Percentiles rank a stretch among this genome's conserved stretches.
phyloP scores from a whole-genome alignment of 2,797 vertebrate genomes.

The Staurois parvus region DNA sequence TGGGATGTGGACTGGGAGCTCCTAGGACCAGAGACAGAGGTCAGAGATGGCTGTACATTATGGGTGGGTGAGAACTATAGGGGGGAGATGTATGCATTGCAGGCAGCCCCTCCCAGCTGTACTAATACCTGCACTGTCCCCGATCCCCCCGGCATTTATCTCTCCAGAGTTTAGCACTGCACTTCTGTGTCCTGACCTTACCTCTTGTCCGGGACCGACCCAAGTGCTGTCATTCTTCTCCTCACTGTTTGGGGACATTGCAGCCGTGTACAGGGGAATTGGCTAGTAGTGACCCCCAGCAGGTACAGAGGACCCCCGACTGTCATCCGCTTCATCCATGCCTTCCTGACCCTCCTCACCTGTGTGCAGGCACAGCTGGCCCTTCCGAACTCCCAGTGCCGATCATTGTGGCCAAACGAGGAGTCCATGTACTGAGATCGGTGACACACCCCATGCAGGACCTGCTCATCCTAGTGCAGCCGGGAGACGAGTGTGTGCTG shows the following conservation, averaged over 20 bases:
- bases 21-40: not conserved
- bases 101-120: conserved; percentile 33
- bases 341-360: not conserved
- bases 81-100: not conserved
- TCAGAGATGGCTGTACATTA: not conserved
- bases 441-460: conserved; percentile 83
- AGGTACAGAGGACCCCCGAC: not conserved
- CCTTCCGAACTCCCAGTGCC: conserved; percentile 64
- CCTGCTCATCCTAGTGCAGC: conserved; percentile 81
- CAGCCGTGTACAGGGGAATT: not conserved
- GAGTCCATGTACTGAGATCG: conserved; percentile 83
- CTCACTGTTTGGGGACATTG: not conserved
- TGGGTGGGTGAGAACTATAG: conserved; percentile 27
- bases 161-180: too few relatives aligned
- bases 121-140: conserved; percentile 42
- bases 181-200: conserved; percentile 7
- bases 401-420: conserved; percentile 80
- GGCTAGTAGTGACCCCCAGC: not conserved
- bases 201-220: not conserved
- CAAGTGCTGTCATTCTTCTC: not conserved
- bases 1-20: not conserved
- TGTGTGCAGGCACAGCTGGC: not conserved
- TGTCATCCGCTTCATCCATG: not conserved
- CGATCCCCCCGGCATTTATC: conserved; percentile 1
- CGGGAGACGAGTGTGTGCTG: conserved; percentile 81